Percentiles rank a stretch among this genome's conserved stretches.
Evolutionary conservation across 1,140 invertebrate species (phyloP).

Genomic region (Hirudo medicinalis): DNA sequence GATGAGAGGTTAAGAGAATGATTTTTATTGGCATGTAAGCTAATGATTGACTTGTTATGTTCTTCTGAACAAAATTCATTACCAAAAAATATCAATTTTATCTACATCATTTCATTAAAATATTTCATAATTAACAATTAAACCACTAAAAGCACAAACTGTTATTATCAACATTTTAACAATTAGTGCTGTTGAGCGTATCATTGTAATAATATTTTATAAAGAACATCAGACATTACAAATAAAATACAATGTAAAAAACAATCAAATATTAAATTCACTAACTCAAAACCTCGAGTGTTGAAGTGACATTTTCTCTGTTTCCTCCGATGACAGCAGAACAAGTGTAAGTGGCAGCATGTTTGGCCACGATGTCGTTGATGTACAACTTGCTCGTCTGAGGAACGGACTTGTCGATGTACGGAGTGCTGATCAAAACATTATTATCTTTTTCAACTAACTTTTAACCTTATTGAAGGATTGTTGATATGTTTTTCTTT

Average conservation of each 20-base stretch:
- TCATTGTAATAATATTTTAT: too few relatives aligned
- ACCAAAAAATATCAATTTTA: background rate
- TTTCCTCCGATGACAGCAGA: background rate
- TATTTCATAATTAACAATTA: too few relatives aligned
- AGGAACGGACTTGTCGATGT: conserved; percentile 3
- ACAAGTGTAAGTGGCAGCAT: conserved; percentile 15
- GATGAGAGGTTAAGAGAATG: too few relatives aligned
- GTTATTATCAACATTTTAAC: too few relatives aligned
- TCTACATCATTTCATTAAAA: too few relatives aligned
- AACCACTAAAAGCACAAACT: too few relatives aligned
- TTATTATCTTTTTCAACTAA: too few relatives aligned
- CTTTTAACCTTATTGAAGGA: too few relatives aligned
- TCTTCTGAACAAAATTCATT: background rate
- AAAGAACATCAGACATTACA: too few relatives aligned
- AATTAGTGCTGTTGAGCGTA: too few relatives aligned
- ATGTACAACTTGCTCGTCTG: conserved; percentile 22
- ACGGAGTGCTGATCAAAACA: background rate
- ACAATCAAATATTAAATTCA: background rate
- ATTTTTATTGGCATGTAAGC: too few relatives aligned
- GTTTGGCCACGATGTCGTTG: conserved; percentile 12
- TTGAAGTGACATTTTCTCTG: background rate
- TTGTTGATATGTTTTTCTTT: too few relatives aligned
- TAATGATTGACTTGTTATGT: background rate
- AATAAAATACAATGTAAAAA: background rate
- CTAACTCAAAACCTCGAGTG: conserved; percentile 3